phyloP scores from a whole-genome alignment of 2,888 invertebrate genomes.

The Parnassius glacialis region DNA sequence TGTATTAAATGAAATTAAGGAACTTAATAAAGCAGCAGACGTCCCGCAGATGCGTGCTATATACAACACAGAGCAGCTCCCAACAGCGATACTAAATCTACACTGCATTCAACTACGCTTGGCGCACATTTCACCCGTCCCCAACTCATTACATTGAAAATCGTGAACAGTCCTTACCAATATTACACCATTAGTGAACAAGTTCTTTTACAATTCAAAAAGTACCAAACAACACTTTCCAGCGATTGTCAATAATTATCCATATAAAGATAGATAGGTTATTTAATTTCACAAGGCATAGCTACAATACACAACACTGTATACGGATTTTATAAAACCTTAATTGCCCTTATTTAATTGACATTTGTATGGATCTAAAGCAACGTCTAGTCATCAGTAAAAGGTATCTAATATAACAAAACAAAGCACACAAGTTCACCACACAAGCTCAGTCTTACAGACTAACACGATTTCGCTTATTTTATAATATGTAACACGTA shows the following conservation, averaged over 20 bases:
- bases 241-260: background rate
- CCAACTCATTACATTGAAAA: conserved; percentile 2
- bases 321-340: background rate
- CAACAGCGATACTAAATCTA: conserved; percentile 27
- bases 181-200: background rate
- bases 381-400: background rate
- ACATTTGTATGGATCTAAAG: background rate
- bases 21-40: conserved; percentile 9
- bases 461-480: conserved; percentile 34
- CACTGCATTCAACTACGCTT: conserved; percentile 29
- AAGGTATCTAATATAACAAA: conserved; percentile 25
- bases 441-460: conserved; percentile 50
- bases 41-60: conserved; percentile 42
- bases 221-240: background rate
- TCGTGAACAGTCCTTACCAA: conserved; percentile 2
- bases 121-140: conserved; percentile 25
- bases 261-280: background rate
- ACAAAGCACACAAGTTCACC: conserved; percentile 31
- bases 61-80: conserved; percentile 48
- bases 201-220: background rate
- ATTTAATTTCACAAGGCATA: background rate
- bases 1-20: background rate
- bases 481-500: conserved; percentile 26
- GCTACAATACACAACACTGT: background rate
- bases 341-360: background rate